Evolutionary conservation across 2,888 invertebrate species (phyloP), one percentile per base, ranked within the genome.

Genomic region (Villa cingulata): DNA sequence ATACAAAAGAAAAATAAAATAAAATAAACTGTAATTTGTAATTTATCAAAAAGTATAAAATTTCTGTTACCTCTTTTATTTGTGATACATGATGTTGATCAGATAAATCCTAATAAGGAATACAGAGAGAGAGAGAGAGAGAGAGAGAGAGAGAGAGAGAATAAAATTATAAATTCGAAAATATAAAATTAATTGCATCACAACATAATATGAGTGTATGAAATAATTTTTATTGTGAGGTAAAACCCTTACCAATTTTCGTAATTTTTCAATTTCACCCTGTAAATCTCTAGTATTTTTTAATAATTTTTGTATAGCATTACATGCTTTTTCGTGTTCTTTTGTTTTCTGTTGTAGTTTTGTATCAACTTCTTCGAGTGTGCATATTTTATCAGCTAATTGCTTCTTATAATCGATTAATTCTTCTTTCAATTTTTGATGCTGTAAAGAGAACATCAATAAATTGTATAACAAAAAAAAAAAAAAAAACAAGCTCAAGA

Each of bases 251-350:
- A 50, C 50, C 44, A 39, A 14, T 40, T 45, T 45, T 39, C 38
- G 20, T 15, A 67, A 49, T 48, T 56, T 56, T 19, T 59, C 58
- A 15, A 64, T 59, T 57, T 68, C 65, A 37, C 56, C 53, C 45
- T 65, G 59, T 40, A 63, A 60, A 36, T 58, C 59, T 52, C 61
- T 64, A 36, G 63, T 55, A 51, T 57, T 59, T 20, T 57, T 52
- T 58, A 63, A 57, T n/a, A 68, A 51, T 45, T 64, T 65, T 46
- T 66, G 63, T 41, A 68, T 62, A 19, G 61, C 61, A 47, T 63
- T 60, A 36, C 62, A 64, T 2, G 64, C 63, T 48, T 64, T 62
- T 14, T 68, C 66, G 46, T 66, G 61, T 19, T 61, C 58, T 32
- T 58, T 55, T 3, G 60, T 60, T 14, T 61, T 61, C 37, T 60